Evolutionary conservation across 1,140 invertebrate genomes (phyloP).

Genomic region (Drusus annulatus): DNA sequence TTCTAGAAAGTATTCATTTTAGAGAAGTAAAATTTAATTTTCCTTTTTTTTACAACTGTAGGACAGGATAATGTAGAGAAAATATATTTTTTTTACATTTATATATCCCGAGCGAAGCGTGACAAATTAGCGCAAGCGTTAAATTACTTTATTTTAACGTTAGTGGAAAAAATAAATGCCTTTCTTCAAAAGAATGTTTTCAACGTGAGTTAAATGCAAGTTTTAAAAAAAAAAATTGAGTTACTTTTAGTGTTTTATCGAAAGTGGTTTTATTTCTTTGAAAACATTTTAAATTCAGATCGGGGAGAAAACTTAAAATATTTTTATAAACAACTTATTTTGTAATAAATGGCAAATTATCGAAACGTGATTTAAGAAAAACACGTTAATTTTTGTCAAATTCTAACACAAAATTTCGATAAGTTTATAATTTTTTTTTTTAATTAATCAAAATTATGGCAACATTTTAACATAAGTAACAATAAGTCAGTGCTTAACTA

Average conservation of each 20-base stretch:
- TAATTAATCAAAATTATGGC: slow-evolving; percentile 14
- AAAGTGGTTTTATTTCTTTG: not conserved
- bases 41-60: not conserved
- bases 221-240: not conserved
- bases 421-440: not conserved
- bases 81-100: slow-evolving; percentile 44
- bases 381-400: too few species aligned
- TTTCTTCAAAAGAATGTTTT: not conserved
- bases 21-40: not conserved
- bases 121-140: not conserved
- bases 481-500: too few species aligned
- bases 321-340: slow-evolving; percentile 1
- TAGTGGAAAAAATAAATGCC: slow-evolving; percentile 36
- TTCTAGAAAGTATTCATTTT: not conserved
- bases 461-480: slow-evolving; percentile 1
- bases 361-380: not conserved
- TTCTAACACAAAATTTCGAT: not conserved
- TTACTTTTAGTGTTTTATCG: too few species aligned
- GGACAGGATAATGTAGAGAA: slow-evolving; percentile 34
- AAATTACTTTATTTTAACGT: not conserved
- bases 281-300: slow-evolving; percentile 12
- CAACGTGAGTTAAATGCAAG: not conserved
- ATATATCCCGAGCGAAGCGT: slow-evolving; percentile 17
- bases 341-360: slow-evolving; percentile 2
- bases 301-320: not conserved